Evolutionary conservation across 2,888 invertebrate genomes (phyloP).

Genomic region (Seladonia tumulorum): DNA sequence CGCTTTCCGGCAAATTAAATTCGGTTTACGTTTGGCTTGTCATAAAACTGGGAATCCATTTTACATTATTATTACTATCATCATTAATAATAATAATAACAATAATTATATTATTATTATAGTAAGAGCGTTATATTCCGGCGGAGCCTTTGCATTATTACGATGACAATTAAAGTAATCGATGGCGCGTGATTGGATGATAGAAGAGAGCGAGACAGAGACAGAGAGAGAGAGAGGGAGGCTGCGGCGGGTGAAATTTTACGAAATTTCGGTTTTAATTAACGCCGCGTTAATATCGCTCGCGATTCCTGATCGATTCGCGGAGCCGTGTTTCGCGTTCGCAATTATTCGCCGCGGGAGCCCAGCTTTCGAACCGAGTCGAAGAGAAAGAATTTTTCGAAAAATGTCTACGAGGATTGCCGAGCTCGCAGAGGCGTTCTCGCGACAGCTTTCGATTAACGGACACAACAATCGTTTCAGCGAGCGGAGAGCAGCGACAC

Average conservation of each 20-base stretch:
- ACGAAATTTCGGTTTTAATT: constrained; percentile 46
- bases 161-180: constrained; percentile 63
- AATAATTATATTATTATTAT: constrained; percentile 9
- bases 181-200: constrained; percentile 39
- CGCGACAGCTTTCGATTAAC: constrained; percentile 46
- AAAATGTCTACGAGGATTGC: background rate
- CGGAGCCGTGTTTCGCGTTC: background rate
- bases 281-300: constrained; percentile 36
- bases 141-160: constrained; percentile 54
- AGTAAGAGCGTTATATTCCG: constrained; percentile 52
- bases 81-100: background rate
- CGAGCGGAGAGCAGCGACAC: constrained; percentile 42
- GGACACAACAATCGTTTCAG: constrained; percentile 51
- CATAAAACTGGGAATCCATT: constrained; percentile 61
- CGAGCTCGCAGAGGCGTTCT: constrained; percentile 9
- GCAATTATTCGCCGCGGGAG: background rate
- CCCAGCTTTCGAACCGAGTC: background rate
- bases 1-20: constrained; percentile 51
- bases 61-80: constrained; percentile 52
- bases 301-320: constrained; percentile 14
- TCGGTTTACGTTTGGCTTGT: constrained; percentile 57
- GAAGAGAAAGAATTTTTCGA: background rate
- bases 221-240: background rate
- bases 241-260: constrained; percentile 38
- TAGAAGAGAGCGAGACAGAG: background rate